A percentile compares a stretch with the other conserved stretches of the same genome.
These are phyloP conservation scores for Ictidomys tridecemlineatus DNA, from an alignment of 2,113 vertebrate genomes.

Conservation along the genomic window DNA sequence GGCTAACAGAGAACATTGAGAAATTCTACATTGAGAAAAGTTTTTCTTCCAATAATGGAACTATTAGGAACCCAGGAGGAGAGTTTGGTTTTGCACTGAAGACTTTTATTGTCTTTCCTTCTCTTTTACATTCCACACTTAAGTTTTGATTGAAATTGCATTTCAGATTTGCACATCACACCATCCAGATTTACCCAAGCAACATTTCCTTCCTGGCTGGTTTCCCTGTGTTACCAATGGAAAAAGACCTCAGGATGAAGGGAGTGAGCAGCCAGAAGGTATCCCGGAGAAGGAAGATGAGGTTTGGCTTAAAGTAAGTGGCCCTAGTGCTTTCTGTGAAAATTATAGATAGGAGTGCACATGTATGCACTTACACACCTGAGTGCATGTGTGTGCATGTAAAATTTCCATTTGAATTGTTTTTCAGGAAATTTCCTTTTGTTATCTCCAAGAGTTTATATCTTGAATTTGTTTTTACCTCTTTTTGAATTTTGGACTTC, in stretches of 20 bases:
- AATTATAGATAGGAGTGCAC: too few relatives aligned
- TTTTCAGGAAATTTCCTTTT: constrained; percentile 4
- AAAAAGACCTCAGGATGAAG: constrained; percentile 77
- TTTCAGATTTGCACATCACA: constrained; percentile 91
- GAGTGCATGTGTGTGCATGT: neutral
- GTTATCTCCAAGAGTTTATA: constrained; percentile 9
- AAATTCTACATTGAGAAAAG: neutral
- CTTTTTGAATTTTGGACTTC: neutral
- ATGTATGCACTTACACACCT: neutral
- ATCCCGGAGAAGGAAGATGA: constrained; percentile 51
- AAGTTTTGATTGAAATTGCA: constrained; percentile 57
- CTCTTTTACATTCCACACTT: neutral
- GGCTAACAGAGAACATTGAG: neutral
- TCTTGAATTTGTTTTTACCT: constrained; percentile 49
- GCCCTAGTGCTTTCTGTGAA: neutral
- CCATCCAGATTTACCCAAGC: constrained; percentile 85
- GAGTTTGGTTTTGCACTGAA: neutral
- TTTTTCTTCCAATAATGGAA: neutral
- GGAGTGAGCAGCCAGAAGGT: constrained; percentile 83
- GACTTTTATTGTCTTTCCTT: neutral
- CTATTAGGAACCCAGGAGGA: neutral
- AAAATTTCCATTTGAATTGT: neutral
- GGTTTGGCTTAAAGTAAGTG: constrained; percentile 94
- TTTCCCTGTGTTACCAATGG: constrained; percentile 90
- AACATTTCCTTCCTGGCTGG: constrained; percentile 89